phyloP scores from a whole-genome alignment of 2,797 vertebrate genomes.

The Eulemur albifrons region DNA sequence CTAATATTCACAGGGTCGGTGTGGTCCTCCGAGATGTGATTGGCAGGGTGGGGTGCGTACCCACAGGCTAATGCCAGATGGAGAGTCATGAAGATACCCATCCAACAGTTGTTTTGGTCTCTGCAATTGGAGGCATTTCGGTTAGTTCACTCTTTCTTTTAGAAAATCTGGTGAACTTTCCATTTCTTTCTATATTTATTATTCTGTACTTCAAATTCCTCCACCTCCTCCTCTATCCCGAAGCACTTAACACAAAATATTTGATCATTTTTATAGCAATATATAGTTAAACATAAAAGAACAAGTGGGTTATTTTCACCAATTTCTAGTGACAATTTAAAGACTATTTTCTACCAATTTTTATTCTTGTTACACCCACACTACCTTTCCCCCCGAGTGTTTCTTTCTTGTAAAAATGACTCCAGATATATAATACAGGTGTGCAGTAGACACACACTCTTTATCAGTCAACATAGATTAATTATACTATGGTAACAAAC shows the following conservation, averaged over 20 bases:
- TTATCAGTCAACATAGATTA: slow-evolving; percentile 8
- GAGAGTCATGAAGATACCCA: not conserved
- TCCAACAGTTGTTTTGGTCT: not conserved
- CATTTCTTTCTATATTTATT: slow-evolving; percentile 2
- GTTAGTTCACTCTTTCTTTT: not conserved
- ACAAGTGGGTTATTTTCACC: slow-evolving; percentile 62
- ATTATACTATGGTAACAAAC: not conserved
- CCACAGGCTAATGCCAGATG: not conserved
- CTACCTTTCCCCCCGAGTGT: not conserved
- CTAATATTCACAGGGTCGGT: not conserved
- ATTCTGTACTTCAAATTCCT: slow-evolving; percentile 31
- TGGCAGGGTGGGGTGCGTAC: not conserved
- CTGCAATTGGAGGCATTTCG: not conserved
- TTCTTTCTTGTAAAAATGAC: slow-evolving; percentile 52
- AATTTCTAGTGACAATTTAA: slow-evolving; percentile 69
- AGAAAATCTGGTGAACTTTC: slow-evolving; percentile 43
- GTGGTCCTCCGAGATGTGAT: not conserved
- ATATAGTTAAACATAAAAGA: slow-evolving; percentile 66
- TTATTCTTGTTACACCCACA: slow-evolving; percentile 67
- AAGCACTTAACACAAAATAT: slow-evolving; percentile 67
- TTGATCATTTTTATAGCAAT: slow-evolving; percentile 57
- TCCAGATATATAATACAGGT: slow-evolving; percentile 16
- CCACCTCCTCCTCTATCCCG: not conserved
- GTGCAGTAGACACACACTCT: not conserved
- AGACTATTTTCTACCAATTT: slow-evolving; percentile 69